Evolutionary conservation across 2,888 invertebrate species (phyloP).

Genomic region (Leucania comma): DNA sequence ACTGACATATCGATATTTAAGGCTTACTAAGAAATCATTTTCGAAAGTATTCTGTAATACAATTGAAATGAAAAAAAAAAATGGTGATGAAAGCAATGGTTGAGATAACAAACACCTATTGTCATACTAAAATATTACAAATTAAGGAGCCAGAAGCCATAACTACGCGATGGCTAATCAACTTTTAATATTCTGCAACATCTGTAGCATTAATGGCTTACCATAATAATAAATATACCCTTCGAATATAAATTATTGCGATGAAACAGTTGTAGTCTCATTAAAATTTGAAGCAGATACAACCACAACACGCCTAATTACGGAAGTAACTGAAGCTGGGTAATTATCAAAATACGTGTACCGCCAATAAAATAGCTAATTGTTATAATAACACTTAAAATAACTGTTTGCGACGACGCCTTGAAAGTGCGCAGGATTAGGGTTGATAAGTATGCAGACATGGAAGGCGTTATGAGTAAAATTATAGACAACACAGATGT

Average conservation of each 20-base stretch:
- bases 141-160: not conserved
- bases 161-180: not conserved
- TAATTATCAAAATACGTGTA: constrained; percentile 53
- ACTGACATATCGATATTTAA: not conserved
- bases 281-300: constrained; percentile 16
- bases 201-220: not conserved
- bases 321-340: constrained; percentile 21
- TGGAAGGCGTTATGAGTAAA: not conserved
- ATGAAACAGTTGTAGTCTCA: not conserved
- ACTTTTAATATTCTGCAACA: not conserved
- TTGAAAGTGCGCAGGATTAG: constrained; percentile 35
- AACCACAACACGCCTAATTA: constrained; percentile 16
- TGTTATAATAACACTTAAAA: constrained; percentile 69
- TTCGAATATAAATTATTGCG: not conserved
- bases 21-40: not conserved
- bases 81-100: not conserved
- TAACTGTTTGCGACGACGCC: constrained; percentile 69
- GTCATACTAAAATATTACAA: not conserved
- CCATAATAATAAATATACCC: not conserved
- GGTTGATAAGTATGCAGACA: constrained; percentile 43
- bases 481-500: not conserved
- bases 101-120: not conserved
- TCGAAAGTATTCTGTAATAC: not conserved
- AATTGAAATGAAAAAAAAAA: not conserved
- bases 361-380: constrained; percentile 59